Evolutionary conservation across 1,140 invertebrate species (phyloP).

Genomic region (Zaprionus inermis): DNA sequence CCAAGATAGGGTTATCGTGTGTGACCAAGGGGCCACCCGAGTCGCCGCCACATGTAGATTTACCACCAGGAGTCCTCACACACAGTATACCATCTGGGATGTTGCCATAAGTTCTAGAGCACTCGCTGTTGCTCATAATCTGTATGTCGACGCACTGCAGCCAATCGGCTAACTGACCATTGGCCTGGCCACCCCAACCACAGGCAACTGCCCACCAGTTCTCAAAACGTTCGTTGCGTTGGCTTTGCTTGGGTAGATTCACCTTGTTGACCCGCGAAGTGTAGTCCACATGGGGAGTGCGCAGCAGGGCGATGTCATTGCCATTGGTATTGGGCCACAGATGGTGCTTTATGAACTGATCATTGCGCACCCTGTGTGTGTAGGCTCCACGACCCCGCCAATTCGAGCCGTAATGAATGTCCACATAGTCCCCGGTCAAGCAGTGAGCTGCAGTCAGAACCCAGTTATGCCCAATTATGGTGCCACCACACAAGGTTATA

Average conservation of each 20-base stretch:
- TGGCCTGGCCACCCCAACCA: slow-evolving; percentile 62
- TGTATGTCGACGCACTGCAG: slow-evolving; percentile 61
- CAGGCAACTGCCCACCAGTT: slow-evolving; percentile 57
- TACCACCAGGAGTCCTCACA: slow-evolving; percentile 30
- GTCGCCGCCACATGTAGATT: slow-evolving; percentile 84
- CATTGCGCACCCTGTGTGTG: slow-evolving; percentile 43
- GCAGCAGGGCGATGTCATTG: slow-evolving; percentile 59
- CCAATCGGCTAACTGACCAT: slow-evolving; percentile 51
- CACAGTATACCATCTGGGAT: slow-evolving; percentile 55
- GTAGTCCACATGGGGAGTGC: slow-evolving; percentile 51
- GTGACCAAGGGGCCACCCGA: slow-evolving; percentile 85
- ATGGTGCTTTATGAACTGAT: slow-evolving; percentile 54
- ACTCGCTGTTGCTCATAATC: slow-evolving; percentile 57
- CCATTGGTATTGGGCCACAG: slow-evolving; percentile 52
- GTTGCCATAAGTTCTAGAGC: slow-evolving; percentile 40
- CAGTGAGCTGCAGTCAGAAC: slow-evolving; percentile 87
- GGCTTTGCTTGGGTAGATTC: slow-evolving; percentile 39
- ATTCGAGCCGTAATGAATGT: slow-evolving; percentile 70
- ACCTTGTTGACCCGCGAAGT: slow-evolving; percentile 41
- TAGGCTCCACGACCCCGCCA: slow-evolving; percentile 41
- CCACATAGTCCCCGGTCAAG: slow-evolving; percentile 48
- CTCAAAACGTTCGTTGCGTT: slow-evolving; percentile 37
- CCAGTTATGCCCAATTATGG: slow-evolving; percentile 85
- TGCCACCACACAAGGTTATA: slow-evolving; percentile 85
- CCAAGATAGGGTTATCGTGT: slow-evolving; percentile 69